Conservation (phyloP, 2,797 vertebrate species). For the Macropodus opercularis region DNA sequence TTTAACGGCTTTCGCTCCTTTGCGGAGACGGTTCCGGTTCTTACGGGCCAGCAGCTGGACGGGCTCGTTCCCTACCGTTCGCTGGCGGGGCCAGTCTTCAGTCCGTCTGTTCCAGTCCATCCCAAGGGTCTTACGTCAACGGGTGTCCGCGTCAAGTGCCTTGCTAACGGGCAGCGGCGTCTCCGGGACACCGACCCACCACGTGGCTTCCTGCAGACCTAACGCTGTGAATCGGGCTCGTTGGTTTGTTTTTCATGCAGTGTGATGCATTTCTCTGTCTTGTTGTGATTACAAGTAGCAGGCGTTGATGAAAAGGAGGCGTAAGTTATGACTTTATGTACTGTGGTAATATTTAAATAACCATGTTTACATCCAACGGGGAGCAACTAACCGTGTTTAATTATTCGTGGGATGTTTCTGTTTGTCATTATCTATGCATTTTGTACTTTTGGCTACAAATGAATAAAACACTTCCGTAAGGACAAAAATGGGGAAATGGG, state of each 20-base stretch:
- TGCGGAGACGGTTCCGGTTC: not conserved
- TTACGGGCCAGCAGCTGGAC: too few relatives aligned
- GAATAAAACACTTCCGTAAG: constrained; percentile 52
- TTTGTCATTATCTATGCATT: constrained; percentile 34
- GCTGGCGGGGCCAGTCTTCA: not conserved
- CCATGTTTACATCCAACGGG: constrained; percentile 43
- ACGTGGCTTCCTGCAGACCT: constrained; percentile 2
- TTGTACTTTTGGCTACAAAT: constrained; percentile 61
- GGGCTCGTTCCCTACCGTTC: not conserved
- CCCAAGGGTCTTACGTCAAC: not conserved
- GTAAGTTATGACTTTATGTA: constrained; percentile 23
- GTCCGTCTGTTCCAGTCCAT: not conserved
- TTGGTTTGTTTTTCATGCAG: constrained; percentile 19
- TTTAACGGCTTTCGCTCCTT: not conserved
- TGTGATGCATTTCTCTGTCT: constrained; percentile 15
- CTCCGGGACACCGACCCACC: constrained; percentile 3
- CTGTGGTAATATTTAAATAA: constrained; percentile 49
- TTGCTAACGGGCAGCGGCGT: constrained; percentile 22
- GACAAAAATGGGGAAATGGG: not conserved
- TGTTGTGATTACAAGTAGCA: constrained; percentile 15
- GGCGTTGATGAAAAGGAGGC: constrained; percentile 15
- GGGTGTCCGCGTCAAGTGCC: constrained; percentile 11
- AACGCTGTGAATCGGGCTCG: constrained; percentile 36
- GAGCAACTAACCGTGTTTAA: constrained; percentile 28
- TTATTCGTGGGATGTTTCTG: constrained; percentile 13